Conservation (phyloP, 2,797 vertebrate genomes). For the Thunnus albacares region DNA sequence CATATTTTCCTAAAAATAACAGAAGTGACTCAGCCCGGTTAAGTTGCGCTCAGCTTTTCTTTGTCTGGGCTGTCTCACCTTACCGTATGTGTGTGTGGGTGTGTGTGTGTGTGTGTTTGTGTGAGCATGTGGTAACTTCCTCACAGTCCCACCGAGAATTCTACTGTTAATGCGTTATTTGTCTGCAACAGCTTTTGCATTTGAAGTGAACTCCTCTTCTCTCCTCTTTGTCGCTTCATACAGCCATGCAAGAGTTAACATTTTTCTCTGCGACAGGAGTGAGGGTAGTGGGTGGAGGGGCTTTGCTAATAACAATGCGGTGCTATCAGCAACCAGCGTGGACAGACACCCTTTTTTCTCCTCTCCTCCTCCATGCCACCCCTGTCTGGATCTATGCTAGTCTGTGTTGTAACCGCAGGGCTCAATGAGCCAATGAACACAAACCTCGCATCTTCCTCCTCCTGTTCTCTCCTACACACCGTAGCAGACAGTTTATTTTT, state of each 20-base stretch:
- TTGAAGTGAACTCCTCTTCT: conserved; percentile 25
- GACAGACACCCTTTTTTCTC: conserved; percentile 54
- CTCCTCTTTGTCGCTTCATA: conserved; percentile 71
- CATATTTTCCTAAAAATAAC: conserved; percentile 50
- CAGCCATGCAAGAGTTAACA: conserved; percentile 80
- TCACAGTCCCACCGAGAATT: conserved; percentile 36
- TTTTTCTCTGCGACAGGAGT: conserved; percentile 78
- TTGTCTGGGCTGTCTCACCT: conserved; percentile 66
- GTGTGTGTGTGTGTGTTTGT: conserved; percentile 24
- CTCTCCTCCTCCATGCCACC: conserved; percentile 43
- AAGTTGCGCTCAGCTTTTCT: conserved; percentile 58
- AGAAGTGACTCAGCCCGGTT: conserved; percentile 64
- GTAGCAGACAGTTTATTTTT: conserved; percentile 16
- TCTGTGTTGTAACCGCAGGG: conserved; percentile 37
- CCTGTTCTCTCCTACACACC: conserved; percentile 31
- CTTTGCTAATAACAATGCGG: conserved; percentile 81
- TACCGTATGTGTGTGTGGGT: conserved; percentile 2
- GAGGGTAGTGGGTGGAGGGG: conserved; percentile 76
- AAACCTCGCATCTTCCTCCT: conserved; percentile 2
- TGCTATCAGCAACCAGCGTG: conserved; percentile 70
- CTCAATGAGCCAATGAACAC: conserved; percentile 29
- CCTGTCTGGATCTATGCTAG: conserved; percentile 41
- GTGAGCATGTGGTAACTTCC: conserved; percentile 46
- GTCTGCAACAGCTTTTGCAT: conserved; percentile 44
- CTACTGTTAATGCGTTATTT: conserved; percentile 2